Base-by-base conservation (phyloP, 2,888 invertebrate genomes). In the Tanypteryx hageni region DNA sequence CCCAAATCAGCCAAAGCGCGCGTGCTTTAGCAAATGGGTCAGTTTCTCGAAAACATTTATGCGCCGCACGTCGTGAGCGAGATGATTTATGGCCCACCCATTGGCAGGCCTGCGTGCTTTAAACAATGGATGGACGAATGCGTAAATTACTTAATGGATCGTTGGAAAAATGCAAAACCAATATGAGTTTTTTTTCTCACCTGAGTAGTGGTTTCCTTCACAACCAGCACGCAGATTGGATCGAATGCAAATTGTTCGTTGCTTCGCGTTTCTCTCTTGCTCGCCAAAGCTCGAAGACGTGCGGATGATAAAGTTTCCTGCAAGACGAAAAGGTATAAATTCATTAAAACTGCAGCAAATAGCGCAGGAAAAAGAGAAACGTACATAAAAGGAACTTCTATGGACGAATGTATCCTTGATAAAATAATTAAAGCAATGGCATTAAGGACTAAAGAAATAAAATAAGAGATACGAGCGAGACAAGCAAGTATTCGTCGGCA, bases 41-140 rank as follows among this genome's bases (percentile, higher is more conserved):
- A 76, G 76, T 76, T 76, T 76, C 76, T 27, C 22, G 76, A 76
- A 76, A 76, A 76, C n/a, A 27, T 68, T 68, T 68, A 68, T 22
- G 68, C 18, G 11, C 5, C 5, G 44, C 44, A 44, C 44, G 44
- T 44, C 44, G 44, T 13, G 76, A 76, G 27, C 22, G 22, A 27
- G 27, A 76, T 76, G 76, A 76, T 76, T 76, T 76, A 76, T 11
- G 0, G 18, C n/a, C 13, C n/a, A 1, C 68, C n/a, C 44, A 44
- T 44, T 44, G 44, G 5, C 44, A 5, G 68, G 10, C 9, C 76
- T 27, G 3, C 76, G 22, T 76, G 76, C 2, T 22, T 76, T 76
- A 27, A 76, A 22, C 22, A 76, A 76, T 76, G 76, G 27, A 76
- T 76, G 22, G 76, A 27, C 22, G 27, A 76, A 76, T 4, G 10